Evolutionary conservation across 2,888 invertebrate genomes (phyloP), one percentile per base, ranked within the genome.

Genomic region (Clusia tigrina): DNA sequence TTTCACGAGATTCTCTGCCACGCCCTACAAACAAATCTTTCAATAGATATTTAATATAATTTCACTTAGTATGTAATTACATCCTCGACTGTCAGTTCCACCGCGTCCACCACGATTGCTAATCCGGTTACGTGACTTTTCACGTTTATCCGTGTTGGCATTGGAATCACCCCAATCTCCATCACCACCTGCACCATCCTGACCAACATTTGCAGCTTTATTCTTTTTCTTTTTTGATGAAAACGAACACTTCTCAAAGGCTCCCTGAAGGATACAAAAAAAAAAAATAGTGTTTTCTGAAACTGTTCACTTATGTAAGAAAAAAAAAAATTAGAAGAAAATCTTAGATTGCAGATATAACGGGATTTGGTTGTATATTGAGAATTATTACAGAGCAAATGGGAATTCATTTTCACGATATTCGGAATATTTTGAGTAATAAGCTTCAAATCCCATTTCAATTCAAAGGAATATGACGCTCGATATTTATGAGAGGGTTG

Each of bases 181-280:
- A 56, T 86, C 86, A 10, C 70, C 73, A 38, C 84, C 84, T 69
- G 82, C 78, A 58, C 83, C 84, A 73, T 86, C 87, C 67, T 84
- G 85, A 67, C 86, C 85, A 67, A 87, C 83, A 71, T 87, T 87
- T 32, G 89, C 87, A 63, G 90, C 89, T 76, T 89, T 87, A 80
- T 90, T 91, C 85, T 93, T 94, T 87, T 93, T 94, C 87, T 94
- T 95, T 85, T 94, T 94, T 69, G 93, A 91, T 61, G 87, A 89
- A n/a, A n/a, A n/a, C n/a, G n/a, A n/a, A n/a, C n/a, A n/a, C 65
- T 90, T 92, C 79, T 92, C 93, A 94, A 95, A 95, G 80, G 93
- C 92, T 76, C 91, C 90, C 90, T 92, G 83, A 81, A 68, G 61
- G 15, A 18, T 1, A 17, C n/a, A n/a, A n/a, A n/a, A n/a, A n/a